A percentile compares a stretch with the other conserved stretches of the same genome.
Evolutionary conservation across 2,888 invertebrate genomes (phyloP).

Genomic region (Geotrupes spiniger): DNA sequence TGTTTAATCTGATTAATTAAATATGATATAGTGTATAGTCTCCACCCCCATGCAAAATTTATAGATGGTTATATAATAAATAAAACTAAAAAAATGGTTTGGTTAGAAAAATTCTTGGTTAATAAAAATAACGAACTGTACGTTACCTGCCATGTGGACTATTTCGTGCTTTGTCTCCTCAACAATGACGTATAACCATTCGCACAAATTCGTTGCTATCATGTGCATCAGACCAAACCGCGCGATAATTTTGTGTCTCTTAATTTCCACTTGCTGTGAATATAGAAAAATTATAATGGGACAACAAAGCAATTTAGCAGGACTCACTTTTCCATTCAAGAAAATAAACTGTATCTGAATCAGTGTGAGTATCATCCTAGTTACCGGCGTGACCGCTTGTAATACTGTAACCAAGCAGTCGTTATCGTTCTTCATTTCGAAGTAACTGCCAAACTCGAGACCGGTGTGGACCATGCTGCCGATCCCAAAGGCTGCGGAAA

Average conservation of each 20-base stretch:
- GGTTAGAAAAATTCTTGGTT: too few relatives aligned
- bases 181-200: conserved; percentile 86
- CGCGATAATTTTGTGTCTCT: conserved; percentile 67
- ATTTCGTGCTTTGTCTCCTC: conserved; percentile 89
- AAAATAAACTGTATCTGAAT: conserved; percentile 94
- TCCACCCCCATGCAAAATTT: too few relatives aligned
- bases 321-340: conserved; percentile 72
- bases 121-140: too few relatives aligned
- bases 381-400: conserved; percentile 77
- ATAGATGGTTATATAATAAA: too few relatives aligned
- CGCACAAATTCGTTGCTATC: conserved; percentile 89
- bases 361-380: conserved; percentile 80
- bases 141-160: conserved; percentile 61
- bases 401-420: conserved; percentile 61
- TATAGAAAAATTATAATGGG: background rate
- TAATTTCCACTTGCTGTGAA: conserved; percentile 58
- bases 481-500: conserved; percentile 87
- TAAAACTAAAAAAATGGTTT: too few relatives aligned
- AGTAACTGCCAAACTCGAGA: conserved; percentile 90
- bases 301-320: too few relatives aligned
- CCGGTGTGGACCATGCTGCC: conserved; percentile 97
- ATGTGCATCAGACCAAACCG: conserved; percentile 93
- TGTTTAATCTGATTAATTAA: too few relatives aligned
- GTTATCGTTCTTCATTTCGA: conserved; percentile 81
- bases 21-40: too few relatives aligned